Evolutionary conservation across 2,113 vertebrate species (phyloP), one percentile per base, ranked within the genome.

Genomic region (Cariama cristata): DNA sequence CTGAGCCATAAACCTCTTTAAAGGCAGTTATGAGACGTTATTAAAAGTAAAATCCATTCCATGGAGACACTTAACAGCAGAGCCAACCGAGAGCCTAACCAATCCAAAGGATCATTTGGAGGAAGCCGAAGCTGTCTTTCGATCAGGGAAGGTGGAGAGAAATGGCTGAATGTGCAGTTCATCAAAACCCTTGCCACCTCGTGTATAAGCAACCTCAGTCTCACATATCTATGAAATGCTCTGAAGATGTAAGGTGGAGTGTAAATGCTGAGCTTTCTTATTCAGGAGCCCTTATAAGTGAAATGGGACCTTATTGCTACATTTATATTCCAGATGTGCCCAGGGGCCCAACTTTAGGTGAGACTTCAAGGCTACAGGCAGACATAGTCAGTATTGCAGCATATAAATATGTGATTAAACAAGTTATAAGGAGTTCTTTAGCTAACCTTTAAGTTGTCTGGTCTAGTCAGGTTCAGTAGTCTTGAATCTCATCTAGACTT

Each of bases 1-100:
- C 87, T 74, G 76, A 90, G 90, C 90, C 60, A 71, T 86, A 94
- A 92, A 94, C 62, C 74, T 92, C 85, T 87, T 90, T 38, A 73
- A 90, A 76, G 90, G 33, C 74, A 69, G 74, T 90, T 92, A 96
- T 13, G 74, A 94, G 92, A 75, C 38, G 7, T 55, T 66, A 56
- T 74, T 80, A 62, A 58, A 95, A 95, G 90, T 79, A 64, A 94
- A 93, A 94, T 81, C 87, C 33, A 16, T 58, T 55, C 88, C 82
- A 22, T 18, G 19, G 94, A 83, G 88, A 72, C 44, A 4, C 42
- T 80, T 58, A 90, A 74, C 33, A 95, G 85, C 90, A 47, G 74
- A 72, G 68, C 47, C 71, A 87, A 52, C 56, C 77, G 60, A 83
- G 80, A 96, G 66, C 77, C 87, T 44, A 21, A n/a, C 27, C 89